Conservation (phyloP, 1,140 invertebrate species). For the Triops longicaudatus region DNA sequence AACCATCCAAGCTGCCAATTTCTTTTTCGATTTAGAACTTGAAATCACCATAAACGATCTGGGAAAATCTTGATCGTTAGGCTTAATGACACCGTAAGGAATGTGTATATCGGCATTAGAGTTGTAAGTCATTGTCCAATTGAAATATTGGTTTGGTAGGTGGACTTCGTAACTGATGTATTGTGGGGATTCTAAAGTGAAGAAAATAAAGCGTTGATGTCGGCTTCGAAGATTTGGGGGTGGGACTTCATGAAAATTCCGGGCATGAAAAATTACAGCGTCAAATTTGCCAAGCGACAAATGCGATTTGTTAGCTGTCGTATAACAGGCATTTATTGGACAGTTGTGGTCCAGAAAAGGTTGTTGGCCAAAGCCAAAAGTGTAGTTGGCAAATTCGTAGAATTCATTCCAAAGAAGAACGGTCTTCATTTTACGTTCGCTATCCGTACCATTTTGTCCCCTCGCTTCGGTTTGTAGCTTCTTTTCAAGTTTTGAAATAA, state of each 20-base stretch:
- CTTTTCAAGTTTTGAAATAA: neutral
- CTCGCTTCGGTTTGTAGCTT: neutral
- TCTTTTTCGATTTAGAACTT: constrained; percentile 35
- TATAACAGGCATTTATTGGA: neutral
- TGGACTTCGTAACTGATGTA: neutral
- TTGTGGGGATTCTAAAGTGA: neutral
- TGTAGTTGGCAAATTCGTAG: constrained; percentile 14
- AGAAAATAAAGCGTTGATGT: constrained; percentile 20
- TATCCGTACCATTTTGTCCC: neutral
- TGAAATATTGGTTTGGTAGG: constrained; percentile 22
- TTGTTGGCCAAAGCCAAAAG: constrained; percentile 21
- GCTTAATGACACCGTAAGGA: constrained; percentile 30
- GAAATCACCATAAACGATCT: constrained; percentile 28
- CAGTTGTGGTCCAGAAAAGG: constrained; percentile 20
- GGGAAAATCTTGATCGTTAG: neutral
- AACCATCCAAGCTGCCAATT: constrained; percentile 42
- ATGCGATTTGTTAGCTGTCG: constrained; percentile 9
- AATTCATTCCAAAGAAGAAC: constrained; percentile 20
- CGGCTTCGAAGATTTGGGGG: neutral
- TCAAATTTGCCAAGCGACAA: neutral
- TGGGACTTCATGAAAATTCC: neutral
- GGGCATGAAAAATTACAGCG: constrained; percentile 17
- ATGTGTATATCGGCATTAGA: constrained; percentile 32
- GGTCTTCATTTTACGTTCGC: neutral
- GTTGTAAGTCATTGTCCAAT: constrained; percentile 24